phyloP scores from a whole-genome alignment of 2,113 vertebrate species.

The Brachirus orientalis region DNA sequence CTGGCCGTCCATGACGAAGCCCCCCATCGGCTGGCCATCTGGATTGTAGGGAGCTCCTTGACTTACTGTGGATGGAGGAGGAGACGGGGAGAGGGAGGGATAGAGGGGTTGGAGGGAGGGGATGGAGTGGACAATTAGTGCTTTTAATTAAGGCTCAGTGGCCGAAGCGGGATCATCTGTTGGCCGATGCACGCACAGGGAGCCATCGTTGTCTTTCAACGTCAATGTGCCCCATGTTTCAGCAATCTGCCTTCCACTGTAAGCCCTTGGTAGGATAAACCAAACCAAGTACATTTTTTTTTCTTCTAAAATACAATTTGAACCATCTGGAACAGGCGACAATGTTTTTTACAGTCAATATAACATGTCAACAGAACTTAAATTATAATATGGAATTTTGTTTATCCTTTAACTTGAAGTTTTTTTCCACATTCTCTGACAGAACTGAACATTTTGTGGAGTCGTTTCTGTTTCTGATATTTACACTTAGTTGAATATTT shows the following conservation, averaged over 20 bases:
- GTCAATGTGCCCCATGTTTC: constrained; percentile 41
- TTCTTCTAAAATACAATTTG: constrained; percentile 18
- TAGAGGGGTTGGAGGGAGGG: constrained; percentile 65
- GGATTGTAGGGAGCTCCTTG: constrained; percentile 99
- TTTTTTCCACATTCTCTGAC: not conserved
- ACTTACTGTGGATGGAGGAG: constrained; percentile 89
- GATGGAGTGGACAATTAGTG: constrained; percentile 82
- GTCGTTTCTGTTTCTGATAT: not conserved
- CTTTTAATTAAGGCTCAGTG: constrained; percentile 84
- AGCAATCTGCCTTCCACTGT: constrained; percentile 25
- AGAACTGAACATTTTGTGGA: not conserved
- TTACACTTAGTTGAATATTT: not conserved
- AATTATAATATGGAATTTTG: not conserved
- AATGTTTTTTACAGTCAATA: not conserved
- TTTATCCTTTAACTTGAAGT: no score
- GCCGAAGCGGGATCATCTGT: constrained; percentile 78
- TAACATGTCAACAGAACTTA: not conserved
- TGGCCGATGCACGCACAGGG: constrained; percentile 67
- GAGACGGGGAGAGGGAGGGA: constrained; percentile 74
- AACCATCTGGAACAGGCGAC: constrained; percentile 23
- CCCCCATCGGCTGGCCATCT: constrained; percentile 98
- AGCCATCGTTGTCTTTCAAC: constrained; percentile 51
- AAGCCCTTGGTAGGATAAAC: constrained; percentile 45
- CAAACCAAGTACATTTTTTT: constrained; percentile 1
- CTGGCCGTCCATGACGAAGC: constrained; percentile 99